Base-by-base conservation (phyloP, 2,888 invertebrate species). In the Thysanoteuthis rhombus region DNA sequence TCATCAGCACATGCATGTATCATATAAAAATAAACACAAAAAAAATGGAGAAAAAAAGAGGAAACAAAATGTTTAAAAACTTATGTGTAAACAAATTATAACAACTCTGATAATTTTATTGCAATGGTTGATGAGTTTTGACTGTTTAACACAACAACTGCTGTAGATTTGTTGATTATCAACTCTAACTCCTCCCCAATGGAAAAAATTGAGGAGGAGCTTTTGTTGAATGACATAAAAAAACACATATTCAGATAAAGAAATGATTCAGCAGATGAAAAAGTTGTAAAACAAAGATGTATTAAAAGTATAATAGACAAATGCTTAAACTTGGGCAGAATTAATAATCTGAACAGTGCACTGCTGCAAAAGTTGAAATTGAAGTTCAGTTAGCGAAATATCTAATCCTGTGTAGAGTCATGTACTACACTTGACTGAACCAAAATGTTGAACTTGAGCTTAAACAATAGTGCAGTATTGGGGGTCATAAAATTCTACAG, bases 1-100 rank as follows among this genome's bases (percentile, higher is more conserved):
- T 58, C 93, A 93, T 93, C 38, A 52, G 52, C 52, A 47, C 93
- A 28, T 47, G 47, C 58, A 52, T 36, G 92, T n/a, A 92, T 92
- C 92, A 28, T 45, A 45, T 40, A 40, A 40, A 75, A 75, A 75
- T 91, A 38, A 91, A 91, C 39, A n/a, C 40, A 90, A 19, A 38
- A 90, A 42, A 91, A 91, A 22, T 40, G 40, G n/a, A 91, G 40
- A 2, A 91, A 40, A n/a, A 91, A 40, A 39, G 36, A 39, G 12
- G 0, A 91, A 91, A 40, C 28, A 19, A 40, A 39, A n/a, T 40
- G 22, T 91, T 22, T 42, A 91, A 91, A 91, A 40, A 40, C 22
- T 90, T 58, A 1, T 58, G 19, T 58, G 28, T 58, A 58, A 58
- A 75, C 36, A 75, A 75, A 75, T 75, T 75, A 36, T 75, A 36